These are phyloP conservation scores for Leucopsar rothschildi DNA, from an alignment of 2,113 vertebrate genomes.

Conservation along the genomic window DNA sequence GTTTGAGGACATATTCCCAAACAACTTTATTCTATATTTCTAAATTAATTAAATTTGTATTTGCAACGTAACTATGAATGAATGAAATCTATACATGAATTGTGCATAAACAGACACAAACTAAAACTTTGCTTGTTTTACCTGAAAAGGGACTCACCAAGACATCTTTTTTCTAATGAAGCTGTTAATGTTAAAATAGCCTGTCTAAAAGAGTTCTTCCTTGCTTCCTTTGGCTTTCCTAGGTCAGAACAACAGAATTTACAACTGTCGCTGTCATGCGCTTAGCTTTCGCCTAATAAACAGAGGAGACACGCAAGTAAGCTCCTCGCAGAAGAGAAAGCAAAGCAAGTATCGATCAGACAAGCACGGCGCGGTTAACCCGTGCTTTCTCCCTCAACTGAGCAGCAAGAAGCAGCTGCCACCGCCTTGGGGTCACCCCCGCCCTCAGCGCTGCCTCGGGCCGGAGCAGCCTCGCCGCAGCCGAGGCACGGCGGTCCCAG, in stretches of 20 bases:
- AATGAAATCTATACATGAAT: neutral
- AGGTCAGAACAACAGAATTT: neutral
- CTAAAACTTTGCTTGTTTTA: neutral
- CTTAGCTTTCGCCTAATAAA: neutral
- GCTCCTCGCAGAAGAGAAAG: neutral
- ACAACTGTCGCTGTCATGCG: fast-evolving
- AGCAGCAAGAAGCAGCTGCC: neutral
- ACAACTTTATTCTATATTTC: neutral
- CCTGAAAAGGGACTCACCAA: neutral
- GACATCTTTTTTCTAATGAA: neutral
- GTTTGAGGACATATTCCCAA: neutral
- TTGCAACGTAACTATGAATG: neutral
- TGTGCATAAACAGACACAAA: neutral
- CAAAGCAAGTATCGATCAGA: neutral
- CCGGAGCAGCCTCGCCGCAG: neutral
- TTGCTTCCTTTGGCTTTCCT: neutral
- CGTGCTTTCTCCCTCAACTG: fast-evolving
- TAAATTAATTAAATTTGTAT: neutral
- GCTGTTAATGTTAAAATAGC: neutral
- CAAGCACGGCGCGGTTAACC: neutral
- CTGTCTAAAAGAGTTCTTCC: neutral
- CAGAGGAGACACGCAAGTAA: fast-evolving
- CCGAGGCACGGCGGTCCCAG: neutral
- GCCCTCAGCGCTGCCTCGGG: neutral
- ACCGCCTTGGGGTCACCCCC: fast-evolving